Evolutionary conservation across 2,113 vertebrate genomes (phyloP).

Genomic region (Datnioides undecimradiatus): DNA sequence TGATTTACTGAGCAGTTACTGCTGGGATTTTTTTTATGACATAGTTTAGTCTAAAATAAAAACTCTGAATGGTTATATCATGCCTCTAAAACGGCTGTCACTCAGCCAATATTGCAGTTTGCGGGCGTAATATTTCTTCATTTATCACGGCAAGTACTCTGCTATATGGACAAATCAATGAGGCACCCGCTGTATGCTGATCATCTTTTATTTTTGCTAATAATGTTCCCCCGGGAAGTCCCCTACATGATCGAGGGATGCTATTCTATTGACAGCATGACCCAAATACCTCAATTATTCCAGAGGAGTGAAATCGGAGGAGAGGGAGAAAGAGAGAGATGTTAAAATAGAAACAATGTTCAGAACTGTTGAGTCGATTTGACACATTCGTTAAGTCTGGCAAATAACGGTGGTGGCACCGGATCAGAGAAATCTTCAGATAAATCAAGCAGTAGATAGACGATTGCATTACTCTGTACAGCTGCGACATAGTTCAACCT

Average conservation of each 20-base stretch:
- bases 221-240: slow-evolving; percentile 48
- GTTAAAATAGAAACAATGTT: slow-evolving; percentile 65
- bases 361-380: slow-evolving; percentile 32
- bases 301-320: slow-evolving; percentile 22
- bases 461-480: slow-evolving; percentile 47
- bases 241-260: slow-evolving; percentile 44
- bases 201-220: slow-evolving; percentile 55
- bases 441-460: slow-evolving; percentile 52
- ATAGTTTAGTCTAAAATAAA: slow-evolving; percentile 66
- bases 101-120: slow-evolving; percentile 44
- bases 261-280: slow-evolving; percentile 63
- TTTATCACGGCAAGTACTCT: slow-evolving; percentile 39
- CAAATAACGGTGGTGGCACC: slow-evolving; percentile 56
- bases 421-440: slow-evolving; percentile 59
- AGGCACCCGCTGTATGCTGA: slow-evolving; percentile 42
- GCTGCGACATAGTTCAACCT: slow-evolving; percentile 57
- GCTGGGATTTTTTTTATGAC: slow-evolving; percentile 56
- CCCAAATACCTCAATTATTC: slow-evolving; percentile 60
- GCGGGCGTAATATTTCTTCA: slow-evolving; percentile 53
- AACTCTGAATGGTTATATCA: slow-evolving; percentile 57
- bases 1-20: slow-evolving; percentile 56
- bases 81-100: slow-evolving; percentile 49
- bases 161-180: slow-evolving; percentile 56
- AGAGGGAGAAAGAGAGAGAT: slow-evolving; percentile 8
- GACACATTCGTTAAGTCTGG: slow-evolving; percentile 52